These are phyloP conservation scores for Palythoa grandis DNA, from an alignment of 92 coral and sea anemone genomes.

Conservation along the genomic window DNA sequence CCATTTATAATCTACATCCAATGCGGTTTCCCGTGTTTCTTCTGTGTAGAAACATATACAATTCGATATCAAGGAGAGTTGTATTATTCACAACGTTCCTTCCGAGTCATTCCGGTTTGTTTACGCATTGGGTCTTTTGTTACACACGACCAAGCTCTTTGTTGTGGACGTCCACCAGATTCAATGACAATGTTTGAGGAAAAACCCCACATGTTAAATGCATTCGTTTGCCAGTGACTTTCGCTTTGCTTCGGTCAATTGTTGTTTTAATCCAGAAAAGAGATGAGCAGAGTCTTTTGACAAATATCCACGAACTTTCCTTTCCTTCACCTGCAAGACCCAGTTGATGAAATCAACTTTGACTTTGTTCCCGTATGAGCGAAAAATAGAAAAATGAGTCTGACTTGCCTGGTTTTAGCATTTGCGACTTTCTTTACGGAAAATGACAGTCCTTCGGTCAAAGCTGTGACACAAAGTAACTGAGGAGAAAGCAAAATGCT, in stretches of 20 bases:
- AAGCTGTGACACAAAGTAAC: conserved; percentile 89
- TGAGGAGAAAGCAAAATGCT: conserved; percentile 90
- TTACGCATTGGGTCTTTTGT: conserved; percentile 34
- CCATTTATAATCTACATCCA: background rate
- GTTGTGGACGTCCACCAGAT: conserved; percentile 12
- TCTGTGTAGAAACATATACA: background rate
- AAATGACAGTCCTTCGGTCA: conserved; percentile 11
- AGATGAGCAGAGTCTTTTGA: background rate
- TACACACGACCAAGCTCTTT: conserved; percentile 19
- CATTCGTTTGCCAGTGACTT: background rate
- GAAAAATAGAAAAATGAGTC: conserved; percentile 18
- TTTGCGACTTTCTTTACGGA: background rate
- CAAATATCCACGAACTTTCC: background rate
- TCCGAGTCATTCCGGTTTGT: conserved; percentile 19
- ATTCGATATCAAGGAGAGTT: background rate
- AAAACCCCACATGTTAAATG: background rate
- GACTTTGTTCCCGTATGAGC: conserved; percentile 10
- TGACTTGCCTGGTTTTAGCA: background rate
- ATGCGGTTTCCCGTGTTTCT: background rate
- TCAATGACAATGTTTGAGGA: background rate
- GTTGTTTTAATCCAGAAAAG: background rate
- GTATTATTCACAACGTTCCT: background rate
- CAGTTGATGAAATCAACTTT: conserved; percentile 3
- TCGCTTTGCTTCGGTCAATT: background rate
- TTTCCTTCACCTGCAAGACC: conserved; percentile 27